A percentile compares a stretch with the other conserved stretches of the same genome.
These are phyloP conservation scores for Acromyrmex echinatior DNA, from an alignment of 1,140 invertebrate genomes.

Conservation along the genomic window DNA sequence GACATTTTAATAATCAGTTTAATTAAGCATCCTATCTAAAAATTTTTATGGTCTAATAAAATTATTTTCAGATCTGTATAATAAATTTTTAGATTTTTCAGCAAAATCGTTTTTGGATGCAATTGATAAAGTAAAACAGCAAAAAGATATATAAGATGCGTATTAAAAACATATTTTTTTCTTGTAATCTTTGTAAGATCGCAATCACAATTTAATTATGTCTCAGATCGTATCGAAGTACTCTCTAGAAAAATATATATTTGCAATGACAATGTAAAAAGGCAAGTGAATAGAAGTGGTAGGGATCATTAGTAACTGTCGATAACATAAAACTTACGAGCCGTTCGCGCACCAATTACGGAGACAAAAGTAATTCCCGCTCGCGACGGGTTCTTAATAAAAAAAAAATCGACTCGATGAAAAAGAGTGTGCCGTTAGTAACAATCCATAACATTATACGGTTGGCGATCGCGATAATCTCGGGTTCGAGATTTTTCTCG, in stretches of 20 bases:
- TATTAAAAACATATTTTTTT: not conserved
- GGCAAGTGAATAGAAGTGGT: not conserved
- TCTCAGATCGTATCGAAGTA: not conserved
- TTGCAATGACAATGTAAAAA: conserved; percentile 26
- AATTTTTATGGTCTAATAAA: too few species aligned
- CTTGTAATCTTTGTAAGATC: not conserved
- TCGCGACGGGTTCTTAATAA: conserved; percentile 38
- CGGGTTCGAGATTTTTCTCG: conserved; percentile 46
- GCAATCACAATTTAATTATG: conserved; percentile 14
- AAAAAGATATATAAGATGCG: not conserved
- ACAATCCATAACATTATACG: conserved; percentile 54
- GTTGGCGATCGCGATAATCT: conserved; percentile 53
- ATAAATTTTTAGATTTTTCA: too few species aligned
- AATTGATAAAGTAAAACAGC: not conserved
- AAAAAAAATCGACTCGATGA: conserved; percentile 49
- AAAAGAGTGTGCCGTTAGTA: conserved; percentile 39
- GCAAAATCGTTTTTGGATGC: too few species aligned
- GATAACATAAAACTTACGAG: conserved; percentile 54
- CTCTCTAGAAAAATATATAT: not conserved
- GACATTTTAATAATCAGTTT: too few species aligned
- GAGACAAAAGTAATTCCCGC: conserved; percentile 56
- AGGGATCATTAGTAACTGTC: conserved; percentile 56
- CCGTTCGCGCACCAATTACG: conserved; percentile 43
- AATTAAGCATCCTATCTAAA: too few species aligned
- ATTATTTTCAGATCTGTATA: too few species aligned